A percentile compares a stretch with the other conserved stretches of the same genome.
These are phyloP conservation scores for Scaptomyza montana DNA, from an alignment of 1,140 invertebrate genomes.

Conservation along the genomic window DNA sequence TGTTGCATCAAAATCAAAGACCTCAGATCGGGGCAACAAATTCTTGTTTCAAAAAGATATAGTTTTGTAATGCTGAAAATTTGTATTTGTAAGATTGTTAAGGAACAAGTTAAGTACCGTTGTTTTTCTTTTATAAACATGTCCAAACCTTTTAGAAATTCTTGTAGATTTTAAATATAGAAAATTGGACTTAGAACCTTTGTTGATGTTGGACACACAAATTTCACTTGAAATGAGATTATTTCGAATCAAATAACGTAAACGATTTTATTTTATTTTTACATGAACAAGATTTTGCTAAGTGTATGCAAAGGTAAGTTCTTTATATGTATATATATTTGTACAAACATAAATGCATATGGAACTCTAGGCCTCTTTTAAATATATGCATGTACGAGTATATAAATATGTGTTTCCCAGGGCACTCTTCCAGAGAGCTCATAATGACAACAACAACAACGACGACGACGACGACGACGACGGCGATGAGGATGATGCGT, in stretches of 20 bases:
- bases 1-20: neutral
- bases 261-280: too few relatives aligned
- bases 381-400: neutral
- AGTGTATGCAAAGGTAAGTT: slow-evolving; percentile 7
- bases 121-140: too few relatives aligned
- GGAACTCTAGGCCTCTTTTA: neutral
- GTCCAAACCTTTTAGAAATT: too few relatives aligned
- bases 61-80: neutral
- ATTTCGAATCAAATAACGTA: too few relatives aligned
- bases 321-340: slow-evolving; percentile 5
- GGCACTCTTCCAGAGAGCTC: slow-evolving; percentile 58
- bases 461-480: slow-evolving; percentile 66
- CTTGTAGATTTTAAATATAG: too few relatives aligned
- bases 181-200: too few relatives aligned
- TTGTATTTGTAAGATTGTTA: too few relatives aligned
- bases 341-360: neutral
- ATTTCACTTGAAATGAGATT: too few relatives aligned
- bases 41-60: neutral
- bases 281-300: neutral
- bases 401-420: slow-evolving; percentile 60
- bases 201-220: too few relatives aligned
- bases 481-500: slow-evolving; percentile 34
- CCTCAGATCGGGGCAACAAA: neutral
- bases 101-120: too few relatives aligned
- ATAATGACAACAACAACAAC: slow-evolving; percentile 68